phyloP scores from a whole-genome alignment of 2,888 invertebrate species.

The Glyphotaelius pellucidus region DNA sequence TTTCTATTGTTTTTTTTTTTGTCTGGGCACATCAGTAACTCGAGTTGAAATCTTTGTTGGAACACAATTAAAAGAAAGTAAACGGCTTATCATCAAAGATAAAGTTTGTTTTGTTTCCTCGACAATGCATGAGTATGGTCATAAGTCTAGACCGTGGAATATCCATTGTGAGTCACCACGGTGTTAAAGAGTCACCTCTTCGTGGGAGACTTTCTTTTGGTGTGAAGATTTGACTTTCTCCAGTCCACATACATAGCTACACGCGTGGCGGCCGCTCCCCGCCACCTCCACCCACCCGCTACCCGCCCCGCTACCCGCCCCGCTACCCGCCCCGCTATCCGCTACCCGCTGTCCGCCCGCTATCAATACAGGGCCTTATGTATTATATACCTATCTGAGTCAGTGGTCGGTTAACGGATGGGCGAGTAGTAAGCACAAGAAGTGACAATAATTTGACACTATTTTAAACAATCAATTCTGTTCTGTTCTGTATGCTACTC shows the following conservation, averaged over 20 bases:
- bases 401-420: constrained; percentile 2
- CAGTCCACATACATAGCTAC: constrained; percentile 63
- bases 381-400: not conserved
- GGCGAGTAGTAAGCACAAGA: not conserved
- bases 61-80: constrained; percentile 25
- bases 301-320: constrained; percentile 35
- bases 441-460: not conserved
- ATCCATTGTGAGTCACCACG: constrained; percentile 40
- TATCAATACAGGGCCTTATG: not conserved
- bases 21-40: constrained; percentile 12
- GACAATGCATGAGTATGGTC: constrained; percentile 36
- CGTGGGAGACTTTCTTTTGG: constrained; percentile 68
- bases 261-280: constrained; percentile 52
- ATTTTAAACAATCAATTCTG: not conserved
- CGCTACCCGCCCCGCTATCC: constrained; percentile 32
- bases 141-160: constrained; percentile 40
- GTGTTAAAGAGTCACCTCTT: constrained; percentile 39
- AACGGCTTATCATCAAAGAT: constrained; percentile 21
- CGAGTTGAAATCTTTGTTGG: not conserved
- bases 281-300: constrained; percentile 46
- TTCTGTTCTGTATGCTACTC: not conserved
- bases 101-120: constrained; percentile 4
- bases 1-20: not conserved
- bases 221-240: constrained; percentile 72
- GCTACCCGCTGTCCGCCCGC: constrained; percentile 22